Conservation (phyloP, 2,797 vertebrate species). For the Danio choprae region DNA sequence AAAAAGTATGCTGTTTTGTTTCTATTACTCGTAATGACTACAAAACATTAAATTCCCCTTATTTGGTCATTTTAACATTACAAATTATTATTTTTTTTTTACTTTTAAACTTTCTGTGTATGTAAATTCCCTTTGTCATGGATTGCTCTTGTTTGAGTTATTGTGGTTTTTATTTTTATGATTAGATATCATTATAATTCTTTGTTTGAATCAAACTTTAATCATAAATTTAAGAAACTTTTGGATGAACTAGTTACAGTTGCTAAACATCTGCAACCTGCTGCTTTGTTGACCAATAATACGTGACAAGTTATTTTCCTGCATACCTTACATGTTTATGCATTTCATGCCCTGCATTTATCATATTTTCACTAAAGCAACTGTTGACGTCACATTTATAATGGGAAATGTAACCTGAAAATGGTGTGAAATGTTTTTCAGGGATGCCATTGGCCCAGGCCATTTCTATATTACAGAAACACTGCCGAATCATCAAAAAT, state of each 20-base stretch:
- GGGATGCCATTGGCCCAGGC: constrained; percentile 99
- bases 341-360: background rate
- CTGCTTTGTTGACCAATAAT: background rate
- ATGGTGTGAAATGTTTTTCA: constrained; percentile 62
- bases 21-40: too few relatives aligned
- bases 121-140: too few relatives aligned
- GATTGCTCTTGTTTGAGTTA: too few relatives aligned
- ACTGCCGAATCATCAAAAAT: constrained; percentile 97
- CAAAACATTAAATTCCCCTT: too few relatives aligned
- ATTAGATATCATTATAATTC: background rate
- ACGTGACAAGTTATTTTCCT: background rate
- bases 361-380: background rate
- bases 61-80: too few relatives aligned
- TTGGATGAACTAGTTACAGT: background rate
- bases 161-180: background rate
- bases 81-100: too few relatives aligned
- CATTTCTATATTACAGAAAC: constrained; percentile 97
- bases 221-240: background rate
- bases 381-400: background rate
- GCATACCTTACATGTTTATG: too few relatives aligned
- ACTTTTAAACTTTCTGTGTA: too few relatives aligned
- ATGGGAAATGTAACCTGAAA: background rate
- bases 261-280: too few relatives aligned
- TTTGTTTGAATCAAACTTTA: background rate
- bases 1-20: too few relatives aligned